Evolutionary conservation across 2,888 invertebrate species (phyloP), one percentile per base, ranked within the genome.

Genomic region (Ceraclea dissimilis): DNA sequence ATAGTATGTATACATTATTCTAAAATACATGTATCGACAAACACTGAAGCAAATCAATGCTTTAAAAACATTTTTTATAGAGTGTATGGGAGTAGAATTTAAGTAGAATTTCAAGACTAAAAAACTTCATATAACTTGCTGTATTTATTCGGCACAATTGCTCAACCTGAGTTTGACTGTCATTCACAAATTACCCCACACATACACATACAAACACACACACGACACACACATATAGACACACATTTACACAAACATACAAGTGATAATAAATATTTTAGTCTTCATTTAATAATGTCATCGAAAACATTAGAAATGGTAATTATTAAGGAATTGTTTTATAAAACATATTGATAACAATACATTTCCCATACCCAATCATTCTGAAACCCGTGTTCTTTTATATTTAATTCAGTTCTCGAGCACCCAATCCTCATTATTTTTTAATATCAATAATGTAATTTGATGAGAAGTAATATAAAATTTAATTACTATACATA

Each of bases 161-260:
- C 46, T 46, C 46, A 46, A 46, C 4, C 6, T 46, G 46, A 20
- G 46, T 46, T 46, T 46, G 46, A 46, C 46, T 46, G 46, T 46
- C 39, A 39, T 39, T 39, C 4, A n/a, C 16, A 16, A n/a, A 13
- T 39, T 39, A 39, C 39, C n/a, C n/a, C n/a, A n/a, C n/a, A 39
- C 13, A 26, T 10, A 26, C 4, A 26, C 26, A 26, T 26, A 6
- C 10, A 26, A 6, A 26, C 5, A 6, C 10, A 26, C 26, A 26
- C n/a, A n/a, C n/a, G n/a, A 39, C 13, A 26, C 26, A 26, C 4
- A 26, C 26, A 26, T 26, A 6, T 26, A 26, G 4, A 26, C 5
- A 6, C 10, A 26, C 26, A 26, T 26, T 26, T 26, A 39, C 13
- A n/a, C 4, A 8, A 8, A n/a, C 13, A 13, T 39, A 39, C 39